Base-by-base conservation (phyloP, 1,140 invertebrate species). In the Macrostomum lignano region DNA sequence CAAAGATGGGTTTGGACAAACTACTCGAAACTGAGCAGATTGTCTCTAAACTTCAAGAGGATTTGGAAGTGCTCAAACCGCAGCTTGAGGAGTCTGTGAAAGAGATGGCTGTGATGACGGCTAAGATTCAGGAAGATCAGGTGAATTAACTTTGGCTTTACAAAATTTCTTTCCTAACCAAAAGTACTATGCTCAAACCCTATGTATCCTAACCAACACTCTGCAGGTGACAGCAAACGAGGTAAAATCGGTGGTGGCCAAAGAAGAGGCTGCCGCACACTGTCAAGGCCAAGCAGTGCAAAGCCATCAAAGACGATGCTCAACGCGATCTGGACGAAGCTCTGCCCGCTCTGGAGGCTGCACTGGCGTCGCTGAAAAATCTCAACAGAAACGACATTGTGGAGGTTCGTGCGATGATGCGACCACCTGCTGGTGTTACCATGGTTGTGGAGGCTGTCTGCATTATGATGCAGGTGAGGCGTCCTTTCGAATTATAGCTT, bases 361-460 rank as follows among this genome's bases (percentile, higher is more conserved):
- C 73, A 4, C 65, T 74, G 40, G 61, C 62, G 11, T 72, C 69
- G 37, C 53, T 77, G 23, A 69, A 72, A 44, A 61, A 69, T 3
- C 45, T 75, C 23, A 73, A 73, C 45, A 69, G 69, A 42, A 68
- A 66, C 43, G 72, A 74, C 43, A 65, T 70, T 13, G 62, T 63
- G 5, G 68, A 70, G 46, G 67, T 71, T 10, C 55, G 65, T 43
- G 61, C 67, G 1, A 63, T 71, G 61, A 64, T 63, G 43, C 47
- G 77, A 58, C 86, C 86, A 2, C 86, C 84, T 0, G 66, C 69
- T 11, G 77, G 73, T 15, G 78, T 93, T 0, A 72, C 77, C 48
- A 49, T 91, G 33, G 78, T 91, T 1, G 69, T 73, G 24, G 72
- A 74, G 45, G 63, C 70, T 19, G 66, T 74, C 15, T 73, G 71